Base-by-base conservation (phyloP, 2,797 vertebrate genomes). In the Sebastes ruberrimus region DNA sequence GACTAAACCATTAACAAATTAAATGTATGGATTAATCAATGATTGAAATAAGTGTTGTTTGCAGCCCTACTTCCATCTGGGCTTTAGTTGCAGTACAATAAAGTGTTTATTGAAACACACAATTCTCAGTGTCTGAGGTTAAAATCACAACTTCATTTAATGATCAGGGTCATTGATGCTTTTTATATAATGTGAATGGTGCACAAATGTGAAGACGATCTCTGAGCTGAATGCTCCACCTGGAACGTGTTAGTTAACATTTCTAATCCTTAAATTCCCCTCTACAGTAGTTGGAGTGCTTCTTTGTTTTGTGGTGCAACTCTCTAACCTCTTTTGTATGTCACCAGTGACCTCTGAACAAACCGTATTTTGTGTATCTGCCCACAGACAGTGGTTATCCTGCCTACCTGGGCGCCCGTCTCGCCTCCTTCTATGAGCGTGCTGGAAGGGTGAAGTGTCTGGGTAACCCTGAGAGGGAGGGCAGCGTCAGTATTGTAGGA, bases 401-500 rank as follows among this genome's bases (percentile, higher is more conserved):
- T 11, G 94, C 94, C 49, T 99, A 99, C 92, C 96, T 99, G 72
- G 97, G 98, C 22, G 98, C 98, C 57, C 97, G 98, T 16, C 94
- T 99, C 35, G 98, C 98, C 52, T 99, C 98, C 4, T 99, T 99
- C 95, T 99, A 99, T 2, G 98, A 99, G 91, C 96, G 98, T 68
- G 98, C 98, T 0, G 98, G 98, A 80, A 95, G 98, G 75, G 98
- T 99, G 78, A 99, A 99, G 87, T 99, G 98, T 93, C 96, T 99
- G 69, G 98, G 98, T 35, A 99, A 99, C 90, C 98, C 98, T 6
- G 98, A 99, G 91, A 95, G 98, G 79, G 98, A 99, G 95, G 98
- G 98, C 87, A 99, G 98, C 0, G 97, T 99, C 94, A 99, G 98
- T 91, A 99, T 99, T 23, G 98, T 99, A 0, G 98, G 98, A 93